Percentiles rank a stretch among this genome's conserved stretches.
Evolutionary conservation across 2,797 vertebrate genomes (phyloP).

Genomic region (Moxostoma hubbsi): DNA sequence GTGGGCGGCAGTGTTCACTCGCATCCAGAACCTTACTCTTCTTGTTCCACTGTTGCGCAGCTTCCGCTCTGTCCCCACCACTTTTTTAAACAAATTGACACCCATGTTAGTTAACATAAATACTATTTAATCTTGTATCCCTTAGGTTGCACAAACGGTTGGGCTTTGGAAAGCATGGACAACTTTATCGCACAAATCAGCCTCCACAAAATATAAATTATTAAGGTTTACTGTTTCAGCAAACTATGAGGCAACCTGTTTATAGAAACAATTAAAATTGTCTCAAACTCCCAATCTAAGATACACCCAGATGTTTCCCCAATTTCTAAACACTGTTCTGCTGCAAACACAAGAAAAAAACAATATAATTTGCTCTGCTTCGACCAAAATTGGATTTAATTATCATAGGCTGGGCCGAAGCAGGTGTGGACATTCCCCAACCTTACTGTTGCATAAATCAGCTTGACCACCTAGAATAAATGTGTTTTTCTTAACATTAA

Average conservation of each 20-base stretch:
- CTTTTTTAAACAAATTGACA: too few relatives aligned
- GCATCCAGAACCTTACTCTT: too few relatives aligned
- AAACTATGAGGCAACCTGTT: conserved; percentile 18
- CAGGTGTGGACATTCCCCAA: conserved; percentile 14
- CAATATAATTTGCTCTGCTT: neutral
- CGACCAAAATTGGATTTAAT: conserved; percentile 17
- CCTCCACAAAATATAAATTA: conserved; percentile 13
- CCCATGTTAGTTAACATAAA: neutral
- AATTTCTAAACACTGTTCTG: neutral
- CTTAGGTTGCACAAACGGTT: neutral
- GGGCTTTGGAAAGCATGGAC: neutral
- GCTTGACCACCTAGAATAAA: neutral
- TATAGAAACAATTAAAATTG: neutral
- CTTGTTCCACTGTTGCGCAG: too few relatives aligned
- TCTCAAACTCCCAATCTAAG: neutral
- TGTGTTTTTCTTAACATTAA: neutral
- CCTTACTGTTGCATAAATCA: conserved; percentile 10
- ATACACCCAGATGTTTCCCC: neutral
- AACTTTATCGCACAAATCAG: conserved; percentile 12
- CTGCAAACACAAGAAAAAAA: neutral
- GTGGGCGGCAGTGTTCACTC: too few relatives aligned
- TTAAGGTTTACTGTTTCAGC: neutral
- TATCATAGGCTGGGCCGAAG: neutral
- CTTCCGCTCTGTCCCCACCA: too few relatives aligned
- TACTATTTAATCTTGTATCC: neutral